Conservation (phyloP, 2,113 vertebrate species). For the Osmerus mordax region DNA sequence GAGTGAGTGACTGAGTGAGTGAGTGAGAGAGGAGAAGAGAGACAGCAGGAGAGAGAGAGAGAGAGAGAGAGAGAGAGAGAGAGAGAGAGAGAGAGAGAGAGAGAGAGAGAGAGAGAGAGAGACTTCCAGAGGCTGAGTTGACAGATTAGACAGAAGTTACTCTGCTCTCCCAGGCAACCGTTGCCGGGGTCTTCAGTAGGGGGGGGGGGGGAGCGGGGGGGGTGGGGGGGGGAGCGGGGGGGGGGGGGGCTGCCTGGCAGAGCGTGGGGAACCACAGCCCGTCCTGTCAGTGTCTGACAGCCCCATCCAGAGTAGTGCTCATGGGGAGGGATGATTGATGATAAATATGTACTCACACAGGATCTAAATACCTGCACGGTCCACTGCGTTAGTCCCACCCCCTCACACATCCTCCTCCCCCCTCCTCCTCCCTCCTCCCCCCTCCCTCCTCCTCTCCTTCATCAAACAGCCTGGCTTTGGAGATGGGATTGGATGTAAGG, state of each 20-base stretch:
- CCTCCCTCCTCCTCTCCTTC: slow-evolving; percentile 26
- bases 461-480: slow-evolving; percentile 52
- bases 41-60: no score
- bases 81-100: background rate
- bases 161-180: slow-evolving; percentile 39
- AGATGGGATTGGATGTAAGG: slow-evolving; percentile 32
- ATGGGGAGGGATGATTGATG: slow-evolving; percentile 65
- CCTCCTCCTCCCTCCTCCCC: slow-evolving; percentile 25
- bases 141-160: slow-evolving; percentile 64
- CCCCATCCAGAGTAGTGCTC: slow-evolving; percentile 57
- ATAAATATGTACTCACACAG: slow-evolving; percentile 60
- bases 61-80: slow-evolving; percentile 3
- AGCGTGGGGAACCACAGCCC: slow-evolving; percentile 55
- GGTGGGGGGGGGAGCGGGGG: slow-evolving; percentile 46
- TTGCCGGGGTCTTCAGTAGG: background rate
- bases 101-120: background rate
- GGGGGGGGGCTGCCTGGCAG: slow-evolving; percentile 49
- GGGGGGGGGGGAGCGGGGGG: slow-evolving; percentile 37
- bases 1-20: no score
- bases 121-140: slow-evolving; percentile 34
- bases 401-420: slow-evolving; percentile 19
- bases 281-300: slow-evolving; percentile 64
- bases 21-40: no score
- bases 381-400: slow-evolving; percentile 62
- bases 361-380: slow-evolving; percentile 62